Conservation (phyloP, 2,888 invertebrate genomes). For the Chirona hameri region DNA sequence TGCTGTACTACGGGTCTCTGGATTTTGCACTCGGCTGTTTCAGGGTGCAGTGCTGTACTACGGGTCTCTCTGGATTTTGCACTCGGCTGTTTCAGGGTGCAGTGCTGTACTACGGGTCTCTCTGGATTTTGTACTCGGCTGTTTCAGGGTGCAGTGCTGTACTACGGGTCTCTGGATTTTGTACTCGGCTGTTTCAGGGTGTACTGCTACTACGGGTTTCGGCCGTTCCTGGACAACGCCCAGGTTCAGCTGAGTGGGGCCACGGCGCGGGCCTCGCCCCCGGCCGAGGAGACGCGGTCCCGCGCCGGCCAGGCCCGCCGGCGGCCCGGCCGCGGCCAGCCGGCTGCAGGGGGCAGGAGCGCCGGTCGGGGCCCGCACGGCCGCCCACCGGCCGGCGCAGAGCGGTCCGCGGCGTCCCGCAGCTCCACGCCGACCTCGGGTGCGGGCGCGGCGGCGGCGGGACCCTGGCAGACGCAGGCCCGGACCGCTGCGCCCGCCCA, state of each 20-base stretch:
- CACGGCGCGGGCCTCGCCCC: neutral
- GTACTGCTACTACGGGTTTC: conserved; percentile 14
- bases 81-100: neutral
- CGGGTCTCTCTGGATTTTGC: neutral
- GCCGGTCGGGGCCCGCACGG: no score
- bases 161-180: no score
- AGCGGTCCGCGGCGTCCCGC: no score
- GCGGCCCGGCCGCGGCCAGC: neutral
- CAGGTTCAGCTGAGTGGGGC: neutral
- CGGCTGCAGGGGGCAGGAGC: neutral
- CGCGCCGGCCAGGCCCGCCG: neutral
- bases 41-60: conserved; percentile 13
- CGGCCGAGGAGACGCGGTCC: neutral
- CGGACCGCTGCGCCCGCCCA: neutral
- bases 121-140: no score
- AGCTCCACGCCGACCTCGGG: no score
- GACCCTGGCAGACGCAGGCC: neutral
- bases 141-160: no score
- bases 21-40: no score
- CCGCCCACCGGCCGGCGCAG: no score
- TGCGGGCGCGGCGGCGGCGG: no score
- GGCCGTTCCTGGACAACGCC: conserved; percentile 3
- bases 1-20: no score
- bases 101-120: neutral
- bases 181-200: neutral